These are phyloP conservation scores for Diuraphis noxia DNA, from an alignment of 1,140 invertebrate genomes.

Conservation along the genomic window DNA sequence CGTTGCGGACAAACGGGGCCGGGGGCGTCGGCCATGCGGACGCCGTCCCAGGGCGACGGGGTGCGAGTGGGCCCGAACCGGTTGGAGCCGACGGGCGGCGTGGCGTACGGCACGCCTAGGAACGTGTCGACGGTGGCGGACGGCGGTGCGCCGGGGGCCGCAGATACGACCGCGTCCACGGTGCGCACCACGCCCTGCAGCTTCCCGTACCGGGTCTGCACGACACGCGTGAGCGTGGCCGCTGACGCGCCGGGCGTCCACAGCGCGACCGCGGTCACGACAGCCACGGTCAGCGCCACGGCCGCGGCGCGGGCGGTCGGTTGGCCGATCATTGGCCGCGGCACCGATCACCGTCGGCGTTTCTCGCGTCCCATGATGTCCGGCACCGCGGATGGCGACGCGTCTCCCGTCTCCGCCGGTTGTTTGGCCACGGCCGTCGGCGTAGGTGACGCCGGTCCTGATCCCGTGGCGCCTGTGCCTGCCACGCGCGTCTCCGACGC, in stretches of 20 bases:
- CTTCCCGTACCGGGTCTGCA: constrained; percentile 79
- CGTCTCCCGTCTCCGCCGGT: not conserved
- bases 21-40: constrained; percentile 75
- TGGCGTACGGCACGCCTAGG: constrained; percentile 91
- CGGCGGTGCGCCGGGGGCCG: constrained; percentile 67
- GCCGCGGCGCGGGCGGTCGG: not conserved
- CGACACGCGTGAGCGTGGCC: constrained; percentile 66
- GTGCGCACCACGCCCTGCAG: constrained; percentile 77
- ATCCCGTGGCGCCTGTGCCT: too few species aligned
- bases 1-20: constrained; percentile 89
- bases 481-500: not conserved
- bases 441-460: not conserved
- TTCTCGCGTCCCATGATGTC: not conserved
- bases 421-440: too few species aligned
- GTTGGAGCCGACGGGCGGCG: constrained; percentile 78
- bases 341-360: not conserved
- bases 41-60: constrained; percentile 85
- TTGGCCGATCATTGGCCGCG: constrained; percentile 11
- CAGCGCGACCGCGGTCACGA: not conserved
- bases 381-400: not conserved
- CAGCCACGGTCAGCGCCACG: not conserved
- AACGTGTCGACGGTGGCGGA: constrained; percentile 81
- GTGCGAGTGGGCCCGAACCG: constrained; percentile 90
- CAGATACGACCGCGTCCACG: constrained; percentile 65
- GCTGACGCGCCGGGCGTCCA: not conserved